Percentiles rank a stretch among this genome's conserved stretches.
Conservation (phyloP, 2,797 vertebrate genomes). For the Epinephelus malabaricus region DNA sequence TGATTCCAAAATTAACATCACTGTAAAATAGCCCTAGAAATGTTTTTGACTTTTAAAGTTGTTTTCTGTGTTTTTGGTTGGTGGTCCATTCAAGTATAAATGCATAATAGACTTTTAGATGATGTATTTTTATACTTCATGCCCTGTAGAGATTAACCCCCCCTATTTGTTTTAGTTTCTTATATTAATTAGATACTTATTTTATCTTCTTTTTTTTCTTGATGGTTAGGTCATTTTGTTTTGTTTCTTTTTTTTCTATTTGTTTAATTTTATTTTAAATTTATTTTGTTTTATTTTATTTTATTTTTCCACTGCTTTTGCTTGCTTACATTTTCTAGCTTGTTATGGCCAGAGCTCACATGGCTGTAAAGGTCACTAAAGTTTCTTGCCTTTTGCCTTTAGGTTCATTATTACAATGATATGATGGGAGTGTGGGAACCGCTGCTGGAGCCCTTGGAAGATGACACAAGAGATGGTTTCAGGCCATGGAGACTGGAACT, state of each 20-base stretch:
- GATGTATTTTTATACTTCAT: not conserved
- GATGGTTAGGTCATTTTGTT: no score
- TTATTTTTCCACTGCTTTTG: no score
- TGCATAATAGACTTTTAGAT: not conserved
- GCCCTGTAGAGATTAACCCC: no score
- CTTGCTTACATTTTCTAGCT: not conserved
- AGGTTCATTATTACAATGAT: conserved; percentile 98
- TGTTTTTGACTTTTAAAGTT: not conserved
- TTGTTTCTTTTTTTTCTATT: no score
- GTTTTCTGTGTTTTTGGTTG: conserved; percentile 14
- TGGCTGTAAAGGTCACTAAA: not conserved
- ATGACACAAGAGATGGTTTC: conserved; percentile 91
- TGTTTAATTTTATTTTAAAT: no score
- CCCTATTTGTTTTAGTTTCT: no score
- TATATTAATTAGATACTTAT: no score
- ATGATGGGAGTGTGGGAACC: conserved; percentile 98
- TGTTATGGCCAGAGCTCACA: not conserved
- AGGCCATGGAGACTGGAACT: conserved; percentile 93
- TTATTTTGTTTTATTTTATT: no score
- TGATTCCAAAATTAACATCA: not conserved
- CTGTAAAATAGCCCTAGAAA: not conserved
- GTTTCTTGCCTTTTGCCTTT: conserved; percentile 37
- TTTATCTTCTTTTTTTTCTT: no score
- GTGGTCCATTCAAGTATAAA: not conserved
- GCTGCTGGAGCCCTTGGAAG: conserved; percentile 95